Conservation (phyloP, 1,140 invertebrate genomes). For the Drosophila melanica region DNA sequence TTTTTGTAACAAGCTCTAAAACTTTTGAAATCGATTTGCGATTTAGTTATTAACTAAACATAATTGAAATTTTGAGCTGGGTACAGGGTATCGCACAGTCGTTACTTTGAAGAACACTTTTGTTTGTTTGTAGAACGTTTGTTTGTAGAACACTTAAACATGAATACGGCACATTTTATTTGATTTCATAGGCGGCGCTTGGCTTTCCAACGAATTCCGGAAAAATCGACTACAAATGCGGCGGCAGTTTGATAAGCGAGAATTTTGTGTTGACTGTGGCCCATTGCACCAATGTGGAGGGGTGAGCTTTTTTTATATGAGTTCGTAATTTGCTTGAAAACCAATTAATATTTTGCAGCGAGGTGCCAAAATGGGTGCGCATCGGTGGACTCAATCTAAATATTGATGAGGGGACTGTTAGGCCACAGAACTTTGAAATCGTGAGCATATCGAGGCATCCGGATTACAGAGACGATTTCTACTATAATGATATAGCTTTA, state of each 20-base stretch:
- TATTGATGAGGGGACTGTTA: slow-evolving; percentile 42
- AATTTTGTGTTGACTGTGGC: slow-evolving; percentile 76
- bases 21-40: too few relatives aligned
- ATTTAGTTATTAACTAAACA: too few relatives aligned
- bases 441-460: slow-evolving; percentile 56
- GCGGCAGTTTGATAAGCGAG: slow-evolving; percentile 84
- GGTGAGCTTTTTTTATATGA: slow-evolving; percentile 50
- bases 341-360: slow-evolving; percentile 39
- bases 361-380: slow-evolving; percentile 63
- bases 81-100: too few relatives aligned
- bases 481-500: slow-evolving; percentile 77
- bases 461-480: slow-evolving; percentile 47
- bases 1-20: too few relatives aligned
- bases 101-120: background rate
- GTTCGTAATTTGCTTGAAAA: background rate
- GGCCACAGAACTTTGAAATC: slow-evolving; percentile 57
- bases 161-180: slow-evolving; percentile 14
- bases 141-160: background rate
- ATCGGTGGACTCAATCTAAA: slow-evolving; percentile 72
- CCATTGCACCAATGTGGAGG: slow-evolving; percentile 66
- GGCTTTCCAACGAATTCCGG: slow-evolving; percentile 49
- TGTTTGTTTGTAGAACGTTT: background rate
- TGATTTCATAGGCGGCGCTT: slow-evolving; percentile 61
- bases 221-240: slow-evolving; percentile 78
- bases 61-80: too few relatives aligned